Base-by-base conservation (phyloP, 2,797 vertebrate species). In the Hapalemur alaotrensis region DNA sequence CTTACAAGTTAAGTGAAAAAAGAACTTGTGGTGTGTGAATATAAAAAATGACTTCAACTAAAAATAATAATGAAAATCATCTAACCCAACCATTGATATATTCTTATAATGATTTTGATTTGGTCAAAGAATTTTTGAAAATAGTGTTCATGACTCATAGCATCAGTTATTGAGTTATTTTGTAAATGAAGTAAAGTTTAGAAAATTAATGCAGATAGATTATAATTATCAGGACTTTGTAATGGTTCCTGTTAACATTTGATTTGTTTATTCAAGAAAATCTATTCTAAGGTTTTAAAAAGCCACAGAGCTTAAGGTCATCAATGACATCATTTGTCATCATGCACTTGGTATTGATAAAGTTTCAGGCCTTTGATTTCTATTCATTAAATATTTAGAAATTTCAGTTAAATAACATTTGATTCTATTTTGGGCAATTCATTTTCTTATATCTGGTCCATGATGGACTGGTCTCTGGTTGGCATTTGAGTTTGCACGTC, bases 91-190 rank as follows among this genome's bases (percentile, higher is more conserved):
- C n/a, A 63, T 59, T 65, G 32, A 75, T 35, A 70, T 70, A 78
- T 43, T n/a, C 23, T 59, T 59, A 59, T 59, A 81, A 73, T 35
- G 67, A 52, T 85, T 92, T 93, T 61, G 32, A 84, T 63, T 92
- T 86, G 63, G 43, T 75, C 25, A 50, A 80, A 92, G 80, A 89
- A 41, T 54, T 89, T 92, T 92, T 82, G 25, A 82, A 95, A 92
- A 88, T 84, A 38, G 15, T 83, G 18, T 65, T 94, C 59, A 52
- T 59, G 48, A 89, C 10, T 82, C 25, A 87, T 25, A 81, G 30
- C 4, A 65, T 73, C 86, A 82, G n/a, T 35, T 78, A 65, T 61
- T 69, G 50, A 85, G 32, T 65, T 69, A 73, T 93, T 91, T 88
- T 95, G 84, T 46, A 69, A 81, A 57, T n/a, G 75, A n/a, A 80